Evolutionary conservation across 2,113 vertebrate species (phyloP).

Genomic region (Cygnus atratus): DNA sequence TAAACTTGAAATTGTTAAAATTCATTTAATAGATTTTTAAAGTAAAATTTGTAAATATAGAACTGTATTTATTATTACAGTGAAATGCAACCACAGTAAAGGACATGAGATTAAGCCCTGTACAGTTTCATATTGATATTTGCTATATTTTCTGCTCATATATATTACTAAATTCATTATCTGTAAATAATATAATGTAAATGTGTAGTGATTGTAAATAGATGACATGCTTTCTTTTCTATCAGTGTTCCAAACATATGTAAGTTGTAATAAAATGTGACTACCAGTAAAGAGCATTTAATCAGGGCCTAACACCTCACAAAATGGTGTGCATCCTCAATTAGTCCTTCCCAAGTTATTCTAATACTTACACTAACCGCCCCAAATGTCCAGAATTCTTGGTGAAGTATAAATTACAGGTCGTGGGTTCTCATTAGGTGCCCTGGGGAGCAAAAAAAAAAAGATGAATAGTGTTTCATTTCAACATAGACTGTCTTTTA

Average conservation of each 20-base stretch:
- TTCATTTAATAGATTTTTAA: constrained; percentile 78
- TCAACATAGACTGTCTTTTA: not conserved
- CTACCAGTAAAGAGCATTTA: constrained; percentile 58
- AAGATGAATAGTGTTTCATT: not conserved
- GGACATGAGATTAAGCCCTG: constrained; percentile 72
- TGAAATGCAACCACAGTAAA: constrained; percentile 73
- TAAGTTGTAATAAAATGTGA: constrained; percentile 83
- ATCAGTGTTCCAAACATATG: constrained; percentile 68
- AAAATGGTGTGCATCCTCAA: not conserved
- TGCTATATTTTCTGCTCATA: constrained; percentile 68
- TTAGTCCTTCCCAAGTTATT: not conserved
- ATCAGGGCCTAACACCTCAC: constrained; percentile 25
- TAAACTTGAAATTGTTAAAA: constrained; percentile 78
- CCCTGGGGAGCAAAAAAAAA: not conserved
- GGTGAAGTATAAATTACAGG: not conserved
- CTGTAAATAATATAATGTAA: constrained; percentile 83
- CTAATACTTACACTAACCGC: not conserved
- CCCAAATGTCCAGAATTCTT: not conserved
- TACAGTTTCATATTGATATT: constrained; percentile 77
- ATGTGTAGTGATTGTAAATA: constrained; percentile 84
- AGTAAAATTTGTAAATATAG: constrained; percentile 86
- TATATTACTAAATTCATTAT: constrained; percentile 73
- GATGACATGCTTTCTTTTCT: constrained; percentile 77
- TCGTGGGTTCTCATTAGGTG: not conserved
- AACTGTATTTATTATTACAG: constrained; percentile 86